These are phyloP conservation scores for Pipistrellus nathusii DNA, from an alignment of 2,797 vertebrate genomes.

Conservation along the genomic window DNA sequence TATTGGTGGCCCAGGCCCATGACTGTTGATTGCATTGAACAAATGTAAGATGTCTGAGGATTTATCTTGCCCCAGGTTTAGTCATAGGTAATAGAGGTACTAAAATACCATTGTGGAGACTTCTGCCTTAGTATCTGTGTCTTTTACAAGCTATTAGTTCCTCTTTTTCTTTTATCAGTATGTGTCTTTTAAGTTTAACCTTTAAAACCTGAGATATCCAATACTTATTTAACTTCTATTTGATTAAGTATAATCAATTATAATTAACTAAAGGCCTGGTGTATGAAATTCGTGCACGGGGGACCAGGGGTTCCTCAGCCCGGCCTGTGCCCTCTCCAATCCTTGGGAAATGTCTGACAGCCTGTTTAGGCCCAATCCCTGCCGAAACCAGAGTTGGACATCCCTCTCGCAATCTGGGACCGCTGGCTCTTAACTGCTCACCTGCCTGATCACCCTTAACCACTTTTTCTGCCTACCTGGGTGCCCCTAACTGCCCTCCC, in stretches of 20 bases:
- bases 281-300: no score
- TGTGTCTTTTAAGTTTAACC: background rate
- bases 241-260: background rate
- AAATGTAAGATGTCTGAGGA: background rate
- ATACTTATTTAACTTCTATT: background rate
- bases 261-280: no score
- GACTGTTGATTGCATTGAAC: background rate
- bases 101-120: background rate
- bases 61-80: background rate
- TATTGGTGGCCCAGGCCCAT: background rate
- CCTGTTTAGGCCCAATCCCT: no score
- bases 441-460: no score
- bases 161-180: background rate
- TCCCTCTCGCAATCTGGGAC: no score
- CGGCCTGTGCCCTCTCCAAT: no score
- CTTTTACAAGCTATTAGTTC: background rate
- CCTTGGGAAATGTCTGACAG: no score
- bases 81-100: background rate
- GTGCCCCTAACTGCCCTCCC: no score
- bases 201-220: background rate
- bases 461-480: no score
- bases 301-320: no score
- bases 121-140: background rate
- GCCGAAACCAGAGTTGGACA: no score
- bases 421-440: no score